Base-by-base conservation (phyloP, 2,888 invertebrate genomes). In the Crossocerus cetratus region DNA sequence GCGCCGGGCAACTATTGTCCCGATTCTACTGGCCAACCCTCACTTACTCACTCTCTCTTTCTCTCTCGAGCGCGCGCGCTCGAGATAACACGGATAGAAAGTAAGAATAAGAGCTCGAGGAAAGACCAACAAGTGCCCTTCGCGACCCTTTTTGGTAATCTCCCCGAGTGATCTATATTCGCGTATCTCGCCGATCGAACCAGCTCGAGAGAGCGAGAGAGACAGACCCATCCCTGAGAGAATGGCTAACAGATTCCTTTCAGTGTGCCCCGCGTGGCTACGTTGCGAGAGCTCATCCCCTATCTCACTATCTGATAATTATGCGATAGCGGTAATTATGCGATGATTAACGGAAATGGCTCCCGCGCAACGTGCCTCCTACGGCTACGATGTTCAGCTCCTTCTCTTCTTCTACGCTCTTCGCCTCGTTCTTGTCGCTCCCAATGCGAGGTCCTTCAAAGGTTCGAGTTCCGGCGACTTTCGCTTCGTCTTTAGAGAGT, bases 331-430 rank as follows among this genome's bases (percentile, higher is more conserved):
- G 86, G 88, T 89, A 89, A 89, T 89, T 89, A 89, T 84, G 86
- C 87, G 88, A 89, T 89, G 89, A 89, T 89, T 89, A 89, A 89
- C 88, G 86, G 88, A 87, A 88, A 89, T 88, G 87, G 89, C 89
- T 89, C 87, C 89, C 88, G 89, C 89, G 88, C 88, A 86, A 84
- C 86, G 80, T 86, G 82, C 85, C 81, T 83, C 84, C 80, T 82
- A 81, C 81, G 68, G 81, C 72, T 65, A 77, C 59, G 67, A 49
- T 53, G 65, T 21, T 45, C 56, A 62, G 44, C 23, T 61, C 22
- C 22, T 66, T 62, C 20, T 44, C 67, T 70, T 49, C 49, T 49
- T 49, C 49, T 49, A 14, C 14, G 0, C 14, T 16, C 3, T 16
- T 49, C 11, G 11, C 32, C 16, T 58, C 57, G 14, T 54, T 69